Evolutionary conservation across 2,888 invertebrate genomes (phyloP).

Genomic region (Mythimna albipuncta): DNA sequence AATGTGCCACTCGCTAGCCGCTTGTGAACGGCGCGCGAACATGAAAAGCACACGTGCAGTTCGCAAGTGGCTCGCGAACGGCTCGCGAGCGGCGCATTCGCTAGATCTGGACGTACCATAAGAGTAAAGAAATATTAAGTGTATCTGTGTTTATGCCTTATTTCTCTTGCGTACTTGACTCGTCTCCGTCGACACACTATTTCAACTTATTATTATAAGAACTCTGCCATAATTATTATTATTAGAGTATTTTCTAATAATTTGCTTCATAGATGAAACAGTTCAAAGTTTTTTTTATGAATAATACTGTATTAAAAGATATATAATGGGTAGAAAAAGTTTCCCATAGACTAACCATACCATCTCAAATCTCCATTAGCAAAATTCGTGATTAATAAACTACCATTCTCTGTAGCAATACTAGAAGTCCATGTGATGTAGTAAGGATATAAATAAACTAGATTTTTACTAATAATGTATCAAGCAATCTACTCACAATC

Average conservation of each 20-base stretch:
- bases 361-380: not conserved
- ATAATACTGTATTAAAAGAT: not conserved
- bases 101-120: no score
- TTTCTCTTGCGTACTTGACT: not conserved
- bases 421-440: conserved; percentile 12
- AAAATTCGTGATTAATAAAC: conserved; percentile 1
- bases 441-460: conserved; percentile 27
- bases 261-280: not conserved
- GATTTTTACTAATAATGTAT: conserved; percentile 45
- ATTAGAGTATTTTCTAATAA: no score
- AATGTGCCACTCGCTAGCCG: no score
- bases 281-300: not conserved
- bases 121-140: no score
- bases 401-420: conserved; percentile 20
- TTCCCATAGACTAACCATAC: not conserved
- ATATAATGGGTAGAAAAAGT: not conserved
- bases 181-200: no score
- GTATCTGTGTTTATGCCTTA: no score
- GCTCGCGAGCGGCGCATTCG: no score
- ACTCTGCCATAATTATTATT: no score
- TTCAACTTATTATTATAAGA: no score
- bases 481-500: conserved; percentile 58
- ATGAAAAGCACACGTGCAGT: no score
- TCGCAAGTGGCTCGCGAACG: no score
- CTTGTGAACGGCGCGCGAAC: no score